A percentile compares a stretch with the other conserved stretches of the same genome.
Evolutionary conservation across 2,888 invertebrate genomes (phyloP).

Genomic region (Axea sp.): DNA sequence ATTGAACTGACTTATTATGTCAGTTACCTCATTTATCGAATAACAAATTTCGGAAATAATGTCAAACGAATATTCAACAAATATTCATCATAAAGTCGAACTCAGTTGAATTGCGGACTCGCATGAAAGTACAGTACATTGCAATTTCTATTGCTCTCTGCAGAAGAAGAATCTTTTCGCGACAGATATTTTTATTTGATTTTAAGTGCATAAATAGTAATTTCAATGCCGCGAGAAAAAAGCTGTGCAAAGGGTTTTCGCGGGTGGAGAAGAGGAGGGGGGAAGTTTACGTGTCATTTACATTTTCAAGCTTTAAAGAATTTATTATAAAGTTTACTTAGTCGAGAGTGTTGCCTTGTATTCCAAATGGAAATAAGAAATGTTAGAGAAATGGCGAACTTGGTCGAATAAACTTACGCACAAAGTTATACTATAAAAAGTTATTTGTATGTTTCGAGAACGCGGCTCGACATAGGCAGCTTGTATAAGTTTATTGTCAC

Average conservation of each 20-base stretch:
- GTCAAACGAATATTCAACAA: constrained; percentile 3
- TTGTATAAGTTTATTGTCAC: constrained; percentile 17
- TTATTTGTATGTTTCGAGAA: constrained; percentile 23
- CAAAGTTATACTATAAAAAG: constrained; percentile 31
- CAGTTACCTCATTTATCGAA: too few species aligned
- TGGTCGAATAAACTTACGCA: constrained; percentile 45
- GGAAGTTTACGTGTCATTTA: constrained; percentile 31
- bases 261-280: neutral
- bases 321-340: constrained; percentile 57
- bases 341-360: constrained; percentile 37
- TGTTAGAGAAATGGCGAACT: constrained; percentile 11
- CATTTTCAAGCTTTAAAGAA: constrained; percentile 43
- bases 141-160: neutral
- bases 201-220: constrained; percentile 43
- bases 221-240: constrained; percentile 13
- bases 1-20: too few species aligned
- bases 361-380: constrained; percentile 40
- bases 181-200: constrained; percentile 13
- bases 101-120: neutral
- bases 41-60: too few species aligned
- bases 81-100: constrained; percentile 8
- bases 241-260: neutral
- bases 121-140: neutral
- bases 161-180: neutral
- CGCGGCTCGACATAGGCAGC: neutral